Base-by-base conservation (phyloP, 2,113 vertebrate species). In the Apodemus speciosus region DNA sequence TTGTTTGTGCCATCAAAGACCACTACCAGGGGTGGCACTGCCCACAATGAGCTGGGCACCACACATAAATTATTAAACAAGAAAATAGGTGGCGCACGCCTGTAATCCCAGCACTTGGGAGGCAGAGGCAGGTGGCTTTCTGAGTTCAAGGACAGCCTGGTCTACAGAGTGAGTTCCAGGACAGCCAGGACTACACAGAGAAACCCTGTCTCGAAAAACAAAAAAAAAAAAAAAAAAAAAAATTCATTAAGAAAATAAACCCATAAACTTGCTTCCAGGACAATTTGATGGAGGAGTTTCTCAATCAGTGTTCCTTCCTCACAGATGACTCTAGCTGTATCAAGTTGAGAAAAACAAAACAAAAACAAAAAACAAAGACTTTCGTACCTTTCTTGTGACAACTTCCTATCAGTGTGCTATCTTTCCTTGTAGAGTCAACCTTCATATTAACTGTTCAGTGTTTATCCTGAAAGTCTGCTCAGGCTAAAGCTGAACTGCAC, bases 401-500 rank as follows among this genome's bases (percentile, higher is more conserved):
- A 1, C 13, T 80, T 83, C 21, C 51, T 25, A 46, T 21, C 27
- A 68, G 21, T 72, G 27, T n/a, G 58, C 11, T 89, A 20, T 68
- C 66, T 90, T 88, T 85, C 46, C 66, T 35, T 18, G 1, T 32
- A 46, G 18, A 94, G 58, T 27, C 27, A 16, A 56, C 64, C 71
- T 40, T 32, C 8, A 72, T 23, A 27, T 38, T 35, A 56, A 9
- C 6, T 25, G 69, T 53, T 15, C 40, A 18, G 0, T 64, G 72
- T 80, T 60, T 60, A 53, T 46, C 35, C 71, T 27, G 38, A 92
- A 80, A 85, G 9, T 30, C 66, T 20, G 32, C 43, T 88, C 11
- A 10, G 76, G 25, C 21, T 8, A 1, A 66, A 5, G 8, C 30
- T 49, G 2, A 16, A 3, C 2, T 51, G 18, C 3, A 10, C 18